Evolutionary conservation across 2,797 vertebrate species (phyloP).

Genomic region (Nothura maculosa): DNA sequence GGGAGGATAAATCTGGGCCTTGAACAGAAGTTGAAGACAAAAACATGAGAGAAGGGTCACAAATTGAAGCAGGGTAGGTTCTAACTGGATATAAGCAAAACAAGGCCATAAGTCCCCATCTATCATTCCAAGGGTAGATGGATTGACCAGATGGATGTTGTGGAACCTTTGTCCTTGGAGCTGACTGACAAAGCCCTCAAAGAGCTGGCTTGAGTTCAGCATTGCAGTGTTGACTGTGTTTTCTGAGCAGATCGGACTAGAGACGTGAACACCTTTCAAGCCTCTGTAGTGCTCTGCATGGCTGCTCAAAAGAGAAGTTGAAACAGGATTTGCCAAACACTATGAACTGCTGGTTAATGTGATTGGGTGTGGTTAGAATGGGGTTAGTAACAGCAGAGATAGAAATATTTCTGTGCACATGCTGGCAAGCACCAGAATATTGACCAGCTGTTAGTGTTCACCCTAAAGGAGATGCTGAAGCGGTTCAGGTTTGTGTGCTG

Average conservation of each 20-base stretch:
- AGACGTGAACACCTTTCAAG: not conserved
- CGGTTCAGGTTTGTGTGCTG: not conserved
- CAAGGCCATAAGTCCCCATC: not conserved
- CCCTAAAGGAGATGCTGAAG: not conserved
- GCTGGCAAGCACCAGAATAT: not conserved
- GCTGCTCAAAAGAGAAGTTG: not conserved
- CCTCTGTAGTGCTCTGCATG: not conserved
- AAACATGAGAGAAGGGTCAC: not conserved
- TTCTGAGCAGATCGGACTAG: not conserved
- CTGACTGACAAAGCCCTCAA: not conserved
- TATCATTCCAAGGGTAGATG: not conserved
- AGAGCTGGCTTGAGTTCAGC: not conserved
- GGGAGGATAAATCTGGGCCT: not conserved
- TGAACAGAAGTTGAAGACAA: not conserved
- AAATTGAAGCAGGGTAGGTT: not conserved
- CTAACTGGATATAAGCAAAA: not conserved
- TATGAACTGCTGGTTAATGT: not conserved
- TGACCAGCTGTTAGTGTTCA: not conserved
- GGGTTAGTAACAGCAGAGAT: not conserved
- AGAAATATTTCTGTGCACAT: not conserved
- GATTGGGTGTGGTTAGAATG: not conserved
- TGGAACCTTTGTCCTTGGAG: accelerated
- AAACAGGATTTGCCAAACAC: not conserved
- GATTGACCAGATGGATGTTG: not conserved
- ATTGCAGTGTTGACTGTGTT: not conserved